Percentiles rank a stretch among this genome's conserved stretches.
These are phyloP conservation scores for Alentia gelatinosa DNA, from an alignment of 2,888 invertebrate species.

Conservation along the genomic window DNA sequence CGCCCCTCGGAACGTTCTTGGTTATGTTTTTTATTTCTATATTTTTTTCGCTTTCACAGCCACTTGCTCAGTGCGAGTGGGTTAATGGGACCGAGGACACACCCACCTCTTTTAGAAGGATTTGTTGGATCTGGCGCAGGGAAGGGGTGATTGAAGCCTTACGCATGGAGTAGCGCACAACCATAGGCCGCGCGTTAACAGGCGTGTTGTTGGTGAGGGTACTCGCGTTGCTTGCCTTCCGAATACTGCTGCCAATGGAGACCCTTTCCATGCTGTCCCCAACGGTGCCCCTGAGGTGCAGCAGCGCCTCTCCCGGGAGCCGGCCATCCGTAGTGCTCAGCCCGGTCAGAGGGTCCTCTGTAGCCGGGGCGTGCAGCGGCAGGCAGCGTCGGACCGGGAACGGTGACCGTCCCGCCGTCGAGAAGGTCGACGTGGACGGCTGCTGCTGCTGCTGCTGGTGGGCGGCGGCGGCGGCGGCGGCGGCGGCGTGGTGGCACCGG, in stretches of 20 bases:
- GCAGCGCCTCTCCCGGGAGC: constrained; percentile 7
- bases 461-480: not conserved
- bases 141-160: constrained; percentile 55
- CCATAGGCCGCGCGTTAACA: constrained; percentile 44
- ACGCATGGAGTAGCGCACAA: constrained; percentile 51
- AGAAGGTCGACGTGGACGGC: not conserved
- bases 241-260: constrained; percentile 29
- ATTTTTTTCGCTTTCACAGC: too few species aligned
- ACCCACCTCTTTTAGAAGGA: constrained; percentile 54
- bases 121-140: constrained; percentile 51
- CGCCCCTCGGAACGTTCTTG: too few species aligned
- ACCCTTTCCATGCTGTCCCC: constrained; percentile 50
- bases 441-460: not conserved
- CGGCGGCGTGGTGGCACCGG: not conserved
- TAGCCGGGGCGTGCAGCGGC: not conserved
- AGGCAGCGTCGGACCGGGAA: not conserved
- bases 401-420: not conserved
- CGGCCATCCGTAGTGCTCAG: constrained; percentile 33
- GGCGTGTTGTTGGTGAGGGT: constrained; percentile 51
- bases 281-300: constrained; percentile 17
- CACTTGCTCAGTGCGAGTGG: too few species aligned
- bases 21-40: too few species aligned
- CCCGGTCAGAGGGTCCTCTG: constrained; percentile 14
- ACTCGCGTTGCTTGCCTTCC: constrained; percentile 36
- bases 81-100: too few species aligned